phyloP scores from a whole-genome alignment of 2,113 vertebrate species.

The Corydoras sp. region DNA sequence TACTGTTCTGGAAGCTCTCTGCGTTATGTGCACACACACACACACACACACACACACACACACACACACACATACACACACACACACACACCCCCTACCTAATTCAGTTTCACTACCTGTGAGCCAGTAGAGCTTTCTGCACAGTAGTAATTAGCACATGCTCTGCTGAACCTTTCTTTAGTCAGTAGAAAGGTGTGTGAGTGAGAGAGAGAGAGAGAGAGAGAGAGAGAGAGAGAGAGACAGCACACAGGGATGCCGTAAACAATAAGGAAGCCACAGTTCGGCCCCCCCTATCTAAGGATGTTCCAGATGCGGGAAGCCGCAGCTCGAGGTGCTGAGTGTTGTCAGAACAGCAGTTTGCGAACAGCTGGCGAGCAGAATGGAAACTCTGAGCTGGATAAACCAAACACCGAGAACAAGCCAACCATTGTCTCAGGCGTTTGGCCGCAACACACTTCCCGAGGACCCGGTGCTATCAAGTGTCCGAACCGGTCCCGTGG shows the following conservation, averaged over 20 bases:
- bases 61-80: too few species aligned
- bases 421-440: slow-evolving; percentile 22
- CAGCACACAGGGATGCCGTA: too few species aligned
- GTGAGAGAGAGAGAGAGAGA: too few species aligned
- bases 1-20: neutral
- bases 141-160: too few species aligned
- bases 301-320: slow-evolving; percentile 17
- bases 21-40: neutral
- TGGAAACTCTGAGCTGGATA: slow-evolving; percentile 39
- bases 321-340: slow-evolving; percentile 7
- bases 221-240: too few species aligned
- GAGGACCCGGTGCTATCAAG: slow-evolving; percentile 14
- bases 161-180: too few species aligned
- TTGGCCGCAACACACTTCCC: slow-evolving; percentile 18
- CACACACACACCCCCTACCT: too few species aligned
- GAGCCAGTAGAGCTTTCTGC: too few species aligned
- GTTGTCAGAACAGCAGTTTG: slow-evolving; percentile 21
- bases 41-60: neutral
- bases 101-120: too few species aligned
- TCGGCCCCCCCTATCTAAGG: slow-evolving; percentile 28
- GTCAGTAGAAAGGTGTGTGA: too few species aligned
- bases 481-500: neutral
- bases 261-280: too few species aligned
- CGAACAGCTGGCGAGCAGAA: slow-evolving; percentile 28
- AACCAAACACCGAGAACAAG: slow-evolving; percentile 28